A percentile compares a stretch with the other conserved stretches of the same genome.
phyloP scores from a whole-genome alignment of 2,888 invertebrate genomes.

The Teleogryllus oceanicus region DNA sequence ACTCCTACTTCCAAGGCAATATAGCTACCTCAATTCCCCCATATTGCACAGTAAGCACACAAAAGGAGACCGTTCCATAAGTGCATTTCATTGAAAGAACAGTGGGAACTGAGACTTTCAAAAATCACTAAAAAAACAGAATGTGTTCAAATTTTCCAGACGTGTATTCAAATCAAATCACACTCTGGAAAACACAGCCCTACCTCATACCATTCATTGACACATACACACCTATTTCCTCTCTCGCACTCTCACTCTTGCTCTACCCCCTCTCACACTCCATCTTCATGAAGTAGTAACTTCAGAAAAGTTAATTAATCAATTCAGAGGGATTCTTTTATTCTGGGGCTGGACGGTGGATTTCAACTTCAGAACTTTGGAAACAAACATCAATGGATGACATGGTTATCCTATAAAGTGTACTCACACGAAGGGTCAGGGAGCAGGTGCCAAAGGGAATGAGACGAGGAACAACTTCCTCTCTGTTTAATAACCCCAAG shows the following conservation, averaged over 20 bases:
- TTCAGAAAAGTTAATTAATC: too few species aligned
- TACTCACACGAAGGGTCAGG: background rate
- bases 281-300: background rate
- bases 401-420: background rate
- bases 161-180: too few species aligned
- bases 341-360: slow-evolving; percentile 1
- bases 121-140: too few species aligned
- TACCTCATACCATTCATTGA: background rate
- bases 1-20: too few species aligned
- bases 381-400: background rate
- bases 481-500: slow-evolving; percentile 19
- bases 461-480: background rate
- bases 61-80: too few species aligned
- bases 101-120: too few species aligned
- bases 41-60: too few species aligned
- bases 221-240: too few species aligned
- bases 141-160: too few species aligned
- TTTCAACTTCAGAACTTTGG: background rate
- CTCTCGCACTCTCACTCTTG: background rate
- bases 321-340: background rate
- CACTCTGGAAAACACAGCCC: background rate
- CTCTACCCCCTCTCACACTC: background rate
- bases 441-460: slow-evolving; percentile 5
- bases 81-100: too few species aligned
- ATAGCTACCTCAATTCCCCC: too few species aligned